A percentile compares a stretch with the other conserved stretches of the same genome.
Evolutionary conservation across 2,888 invertebrate species (phyloP).

Genomic region (Chymomyza procnemis): DNA sequence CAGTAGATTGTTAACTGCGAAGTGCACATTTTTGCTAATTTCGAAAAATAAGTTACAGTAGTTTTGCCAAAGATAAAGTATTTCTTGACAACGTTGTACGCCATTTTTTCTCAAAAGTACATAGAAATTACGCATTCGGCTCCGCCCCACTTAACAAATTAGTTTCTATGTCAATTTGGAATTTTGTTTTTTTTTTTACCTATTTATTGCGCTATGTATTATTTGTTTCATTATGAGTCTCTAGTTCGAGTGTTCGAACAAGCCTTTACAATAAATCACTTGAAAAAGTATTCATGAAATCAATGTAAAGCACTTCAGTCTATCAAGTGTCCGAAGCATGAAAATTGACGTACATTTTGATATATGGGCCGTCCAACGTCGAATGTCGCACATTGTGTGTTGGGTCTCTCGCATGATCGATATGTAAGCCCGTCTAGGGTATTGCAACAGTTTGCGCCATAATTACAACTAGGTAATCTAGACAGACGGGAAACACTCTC

Average conservation of each 20-base stretch:
- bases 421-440: not conserved
- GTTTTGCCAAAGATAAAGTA: not conserved
- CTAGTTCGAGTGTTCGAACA: constrained; percentile 64
- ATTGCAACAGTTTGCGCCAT: not conserved
- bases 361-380: constrained; percentile 46
- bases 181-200: not conserved
- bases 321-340: constrained; percentile 70
- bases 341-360: constrained; percentile 72
- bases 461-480: not conserved
- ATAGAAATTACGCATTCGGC: not conserved
- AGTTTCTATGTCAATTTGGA: not conserved
- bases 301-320: constrained; percentile 75
- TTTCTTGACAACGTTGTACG: not conserved
- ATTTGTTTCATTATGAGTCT: constrained; percentile 63
- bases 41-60: too few species aligned
- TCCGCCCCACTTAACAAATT: not conserved
- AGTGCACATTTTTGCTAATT: too few species aligned
- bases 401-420: not conserved
- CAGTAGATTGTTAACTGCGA: too few species aligned
- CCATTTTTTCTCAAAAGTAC: not conserved
- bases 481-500: not conserved
- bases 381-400: too few species aligned
- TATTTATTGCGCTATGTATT: not conserved
- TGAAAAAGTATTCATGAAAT: constrained; percentile 71
- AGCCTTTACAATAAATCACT: constrained; percentile 76